Base-by-base conservation (phyloP, 2,888 invertebrate genomes). In the Lysandra coridon region DNA sequence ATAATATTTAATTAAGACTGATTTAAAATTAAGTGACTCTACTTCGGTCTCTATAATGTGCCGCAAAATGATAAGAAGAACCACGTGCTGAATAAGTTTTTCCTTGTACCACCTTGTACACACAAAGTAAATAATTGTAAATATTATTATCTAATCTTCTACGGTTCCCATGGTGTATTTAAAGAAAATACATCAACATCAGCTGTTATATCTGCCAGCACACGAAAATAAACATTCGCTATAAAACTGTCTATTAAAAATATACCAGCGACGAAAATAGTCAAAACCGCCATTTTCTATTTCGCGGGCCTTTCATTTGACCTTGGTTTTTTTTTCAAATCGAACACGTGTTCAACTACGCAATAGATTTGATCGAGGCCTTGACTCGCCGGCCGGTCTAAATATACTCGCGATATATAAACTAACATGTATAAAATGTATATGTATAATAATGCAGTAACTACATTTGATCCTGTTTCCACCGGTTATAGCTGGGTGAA, bases 311-410 rank as follows among this genome's bases (percentile, higher is more conserved):
- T 30, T 49, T 49, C 23, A 23, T 75, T 14, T 75, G 23, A 75
- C 75, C 75, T 49, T 75, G 75, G n/a, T 44, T 49, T 74, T 10
- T 23, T 49, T 44, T 49, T 12, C 23, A 17, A 57, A 74, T 49
- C 44, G 14, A 53, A 53, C 76, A 76, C 76, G 76, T 76, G 76
- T 57, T 76, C 14, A 33, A 76, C 30, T 73, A 64, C 78, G 57
- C 73, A 78, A 17, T 60, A 74, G 79, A 74, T 60, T 78, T 57
- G 49, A 79, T 75, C 79, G 75, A 79, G 79, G 79, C 73, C 79
- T 74, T 33, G 44, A 30, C 23, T 37, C 37, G 75, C 79, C 79
- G 79, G 79, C 79, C 75, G 78, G 74, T 75, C 69, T 78, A 78
- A 78, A 78, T 62, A 64, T 78, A 69, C 53, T 77, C 37, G 23